Conservation (phyloP, 2,888 invertebrate genomes). For the Meta bourneti region DNA sequence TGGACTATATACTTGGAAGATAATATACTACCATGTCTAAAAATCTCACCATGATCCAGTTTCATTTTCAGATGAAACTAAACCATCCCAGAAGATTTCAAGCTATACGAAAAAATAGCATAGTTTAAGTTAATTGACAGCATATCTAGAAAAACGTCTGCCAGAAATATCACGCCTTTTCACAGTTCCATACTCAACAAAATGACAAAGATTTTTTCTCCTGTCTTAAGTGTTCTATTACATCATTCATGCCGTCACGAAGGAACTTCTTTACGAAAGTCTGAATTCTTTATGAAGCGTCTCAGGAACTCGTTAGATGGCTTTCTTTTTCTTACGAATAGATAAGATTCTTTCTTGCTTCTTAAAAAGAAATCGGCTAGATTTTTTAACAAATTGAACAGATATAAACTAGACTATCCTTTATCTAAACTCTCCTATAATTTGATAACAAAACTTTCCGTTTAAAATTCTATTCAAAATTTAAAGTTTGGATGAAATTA, state of each 20-base stretch:
- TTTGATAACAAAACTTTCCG: too few relatives aligned
- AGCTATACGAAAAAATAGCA: neutral
- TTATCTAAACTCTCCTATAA: too few relatives aligned
- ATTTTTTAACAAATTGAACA: neutral
- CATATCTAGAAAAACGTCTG: neutral
- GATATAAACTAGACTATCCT: too few relatives aligned
- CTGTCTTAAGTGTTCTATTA: neutral
- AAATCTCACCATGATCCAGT: too few relatives aligned
- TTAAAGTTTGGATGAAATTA: too few relatives aligned
- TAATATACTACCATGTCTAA: too few relatives aligned
- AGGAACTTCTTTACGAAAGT: constrained; percentile 2
- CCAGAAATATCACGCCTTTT: constrained; percentile 4
- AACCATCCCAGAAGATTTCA: too few relatives aligned
- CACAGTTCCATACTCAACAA: neutral
- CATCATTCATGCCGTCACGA: constrained; percentile 2
- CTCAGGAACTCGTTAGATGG: neutral
- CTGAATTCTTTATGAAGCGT: constrained; percentile 21
- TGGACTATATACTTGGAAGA: too few relatives aligned
- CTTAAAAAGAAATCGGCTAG: neutral
- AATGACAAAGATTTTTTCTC: neutral
- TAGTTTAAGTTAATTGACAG: neutral
- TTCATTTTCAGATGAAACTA: too few relatives aligned
- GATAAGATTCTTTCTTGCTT: neutral
- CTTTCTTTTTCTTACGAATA: neutral
- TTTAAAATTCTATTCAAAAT: too few relatives aligned